Evolutionary conservation across 2,797 vertebrate genomes (phyloP).

Genomic region (Gorsachius magnificus): DNA sequence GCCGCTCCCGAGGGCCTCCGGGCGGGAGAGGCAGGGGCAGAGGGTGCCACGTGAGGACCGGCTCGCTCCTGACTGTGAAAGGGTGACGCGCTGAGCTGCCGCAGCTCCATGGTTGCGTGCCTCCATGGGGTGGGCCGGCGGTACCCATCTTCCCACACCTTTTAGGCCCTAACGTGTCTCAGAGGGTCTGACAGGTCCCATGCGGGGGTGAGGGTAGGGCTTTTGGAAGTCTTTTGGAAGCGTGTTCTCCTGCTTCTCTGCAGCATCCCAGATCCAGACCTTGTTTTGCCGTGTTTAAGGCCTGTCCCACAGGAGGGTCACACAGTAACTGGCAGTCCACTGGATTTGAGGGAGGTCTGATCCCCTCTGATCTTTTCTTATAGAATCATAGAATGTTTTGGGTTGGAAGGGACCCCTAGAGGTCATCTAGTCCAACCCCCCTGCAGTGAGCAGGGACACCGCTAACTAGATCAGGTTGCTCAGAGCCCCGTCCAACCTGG

Average conservation of each 20-base stretch:
- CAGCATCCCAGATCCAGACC: neutral
- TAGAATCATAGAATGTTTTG: too few species aligned
- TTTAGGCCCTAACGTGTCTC: neutral
- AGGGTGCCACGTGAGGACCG: neutral
- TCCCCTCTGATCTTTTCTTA: neutral
- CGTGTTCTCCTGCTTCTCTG: accelerated
- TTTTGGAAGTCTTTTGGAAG: neutral
- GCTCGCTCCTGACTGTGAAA: neutral
- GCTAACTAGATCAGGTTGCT: too few species aligned
- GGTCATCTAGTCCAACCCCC: too few species aligned
- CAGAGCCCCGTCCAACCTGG: too few species aligned
- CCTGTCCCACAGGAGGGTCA: neutral
- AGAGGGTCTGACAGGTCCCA: accelerated
- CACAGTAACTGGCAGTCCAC: neutral
- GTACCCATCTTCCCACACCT: accelerated
- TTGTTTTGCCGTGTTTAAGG: neutral
- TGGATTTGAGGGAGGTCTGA: neutral
- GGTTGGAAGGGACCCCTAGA: too few species aligned
- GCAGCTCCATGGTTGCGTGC: accelerated
- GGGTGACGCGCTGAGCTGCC: accelerated
- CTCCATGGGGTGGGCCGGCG: accelerated
- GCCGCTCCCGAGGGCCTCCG: neutral
- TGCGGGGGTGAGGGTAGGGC: accelerated
- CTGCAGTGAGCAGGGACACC: too few species aligned
- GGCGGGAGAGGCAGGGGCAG: neutral